Conservation (phyloP, 37 sponge, comb jelly and placozoan species). For the Axinella damicornis region DNA sequence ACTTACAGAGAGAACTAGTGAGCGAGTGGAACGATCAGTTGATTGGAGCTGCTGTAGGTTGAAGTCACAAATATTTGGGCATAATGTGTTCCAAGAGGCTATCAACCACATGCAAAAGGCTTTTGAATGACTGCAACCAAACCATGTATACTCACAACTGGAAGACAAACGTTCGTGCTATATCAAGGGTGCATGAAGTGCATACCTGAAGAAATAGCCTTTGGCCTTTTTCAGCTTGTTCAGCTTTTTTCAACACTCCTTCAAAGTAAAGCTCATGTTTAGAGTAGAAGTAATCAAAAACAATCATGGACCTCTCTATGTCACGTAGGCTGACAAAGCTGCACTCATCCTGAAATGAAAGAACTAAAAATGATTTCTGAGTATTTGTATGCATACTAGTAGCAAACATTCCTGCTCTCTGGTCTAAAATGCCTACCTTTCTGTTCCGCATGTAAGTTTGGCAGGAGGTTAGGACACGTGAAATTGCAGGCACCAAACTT, state of each 20-base stretch:
- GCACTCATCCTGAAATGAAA: slow-evolving; percentile 76
- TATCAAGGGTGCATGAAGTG: neutral
- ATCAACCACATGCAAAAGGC: too few species aligned
- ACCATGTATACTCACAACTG: too few species aligned
- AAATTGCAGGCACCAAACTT: neutral
- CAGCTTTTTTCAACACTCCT: neutral
- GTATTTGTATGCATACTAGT: neutral
- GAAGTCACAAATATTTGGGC: too few species aligned
- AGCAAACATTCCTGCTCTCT: too few species aligned
- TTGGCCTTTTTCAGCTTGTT: too few species aligned
- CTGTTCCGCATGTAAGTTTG: slow-evolving; percentile 20
- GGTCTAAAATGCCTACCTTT: neutral
- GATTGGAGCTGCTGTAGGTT: too few species aligned
- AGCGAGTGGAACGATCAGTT: slow-evolving; percentile 19
- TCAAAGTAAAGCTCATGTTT: neutral
- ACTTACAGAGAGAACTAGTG: slow-evolving; percentile 44
- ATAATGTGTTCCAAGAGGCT: too few species aligned
- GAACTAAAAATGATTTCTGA: neutral
- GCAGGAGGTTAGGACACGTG: neutral
- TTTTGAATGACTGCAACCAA: too few species aligned
- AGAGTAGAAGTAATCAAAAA: slow-evolving; percentile 69
- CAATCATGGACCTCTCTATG: slow-evolving; percentile 86
- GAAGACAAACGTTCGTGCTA: too few species aligned
- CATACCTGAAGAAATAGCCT: neutral
- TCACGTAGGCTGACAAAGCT: slow-evolving; percentile 90